Evolutionary conservation across 2,113 vertebrate species (phyloP), one percentile per base, ranked within the genome.

Genomic region (Excalfactoria chinensis): DNA sequence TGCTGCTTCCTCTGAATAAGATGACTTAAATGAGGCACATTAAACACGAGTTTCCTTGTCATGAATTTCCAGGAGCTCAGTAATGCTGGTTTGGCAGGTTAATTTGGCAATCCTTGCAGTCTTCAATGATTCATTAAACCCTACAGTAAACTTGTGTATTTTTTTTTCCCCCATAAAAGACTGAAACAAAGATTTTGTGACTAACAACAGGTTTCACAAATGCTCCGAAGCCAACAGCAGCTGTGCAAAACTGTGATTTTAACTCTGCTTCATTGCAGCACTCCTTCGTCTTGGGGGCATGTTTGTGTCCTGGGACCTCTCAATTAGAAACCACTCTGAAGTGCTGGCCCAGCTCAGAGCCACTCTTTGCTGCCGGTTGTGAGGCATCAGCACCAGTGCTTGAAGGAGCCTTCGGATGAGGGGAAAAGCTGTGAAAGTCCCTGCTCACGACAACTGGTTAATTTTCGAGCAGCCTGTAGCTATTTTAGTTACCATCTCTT

Each of bases 401-500:
- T 69, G 66, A 25, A 46, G 59, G 21, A 26, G 22, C 14, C 46
- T 37, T 58, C 58, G 71, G 66, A 34, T 0, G 6, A 51, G 22
- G 22, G 28, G 22, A 48, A 56, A 49, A 43, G n/a, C 69, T 18
- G 28, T 18, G 35, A 60, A 81, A 4, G 13, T 41, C 25, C 2
- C 23, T 56, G 26, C 72, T 46, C 53, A 17, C 0, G 49, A 73
- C 71, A 92, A 82, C 34, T 77, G 84, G 89, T 80, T 95, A 63
- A 89, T 83, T 94, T 96, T 89, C 0, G 1, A 89, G 75, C 1
- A 0, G 81, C 82, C 72, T 21, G 75, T 46, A 73, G 89, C 93
- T 96, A 94, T 96, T 96, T 96, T 96, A 46, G 93, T 92, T 72
- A 51, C 75, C 48, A 7, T 73, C 82, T 94, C 89, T 94, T 90